phyloP scores from a whole-genome alignment of 2,888 invertebrate species.

The Perdita meconis region DNA sequence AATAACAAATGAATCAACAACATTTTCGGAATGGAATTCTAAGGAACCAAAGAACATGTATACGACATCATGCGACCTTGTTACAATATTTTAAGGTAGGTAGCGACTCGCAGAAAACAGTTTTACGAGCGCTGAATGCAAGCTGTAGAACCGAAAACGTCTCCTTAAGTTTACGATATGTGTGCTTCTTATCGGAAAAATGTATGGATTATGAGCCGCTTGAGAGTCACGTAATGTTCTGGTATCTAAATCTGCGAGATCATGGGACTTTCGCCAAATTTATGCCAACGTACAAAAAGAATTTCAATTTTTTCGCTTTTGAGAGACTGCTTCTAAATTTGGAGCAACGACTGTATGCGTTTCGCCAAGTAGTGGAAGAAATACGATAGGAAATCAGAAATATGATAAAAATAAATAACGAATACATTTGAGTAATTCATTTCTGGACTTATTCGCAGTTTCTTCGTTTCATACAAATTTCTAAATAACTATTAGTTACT shows the following conservation, averaged over 20 bases:
- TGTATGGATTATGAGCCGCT: conserved; percentile 47
- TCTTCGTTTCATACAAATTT: no score
- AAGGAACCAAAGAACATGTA: background rate
- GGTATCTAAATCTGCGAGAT: conserved; percentile 49
- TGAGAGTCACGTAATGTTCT: conserved; percentile 48
- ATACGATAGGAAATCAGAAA: background rate
- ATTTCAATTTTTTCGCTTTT: conserved; percentile 40
- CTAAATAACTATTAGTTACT: no score
- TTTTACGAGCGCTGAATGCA: conserved; percentile 22
- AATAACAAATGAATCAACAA: no score
- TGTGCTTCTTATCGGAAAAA: conserved; percentile 50
- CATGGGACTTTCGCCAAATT: conserved; percentile 33
- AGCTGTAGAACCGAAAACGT: conserved; percentile 35
- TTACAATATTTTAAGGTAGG: background rate
- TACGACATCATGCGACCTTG: background rate
- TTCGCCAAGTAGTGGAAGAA: background rate
- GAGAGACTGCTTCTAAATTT: background rate
- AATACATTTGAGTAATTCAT: background rate
- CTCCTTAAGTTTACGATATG: conserved; percentile 35
- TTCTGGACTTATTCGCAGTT: background rate
- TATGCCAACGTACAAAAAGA: conserved; percentile 31
- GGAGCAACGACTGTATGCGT: background rate
- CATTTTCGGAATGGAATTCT: background rate
- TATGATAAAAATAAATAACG: background rate
- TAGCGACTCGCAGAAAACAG: conserved; percentile 7